Evolutionary conservation across 1,140 invertebrate genomes (phyloP), one percentile per base, ranked within the genome.

Genomic region (Oncopodura yosiiana): DNA sequence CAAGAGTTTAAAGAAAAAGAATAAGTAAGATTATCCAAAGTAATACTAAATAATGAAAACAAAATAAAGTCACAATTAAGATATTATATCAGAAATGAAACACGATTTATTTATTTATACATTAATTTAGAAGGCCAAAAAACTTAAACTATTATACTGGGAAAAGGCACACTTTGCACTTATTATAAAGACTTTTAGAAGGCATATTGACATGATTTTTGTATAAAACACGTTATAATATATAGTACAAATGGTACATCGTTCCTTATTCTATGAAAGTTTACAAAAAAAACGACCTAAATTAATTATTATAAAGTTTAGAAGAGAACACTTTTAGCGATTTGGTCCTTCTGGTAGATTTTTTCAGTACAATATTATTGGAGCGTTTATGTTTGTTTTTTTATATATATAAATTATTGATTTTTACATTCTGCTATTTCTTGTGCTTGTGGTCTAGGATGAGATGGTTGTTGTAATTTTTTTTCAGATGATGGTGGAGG

Each of bases 341-440:
- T 34, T 34, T n/a, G 14, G 8, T 9, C 30, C 8, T 34, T 34
- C 8, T n/a, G 14, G 6, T 34, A 9, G 30, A 34, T 9, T 9
- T n/a, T 34, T n/a, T 34, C n/a, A n/a, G 38, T 19, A 24, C 4
- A 45, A 9, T 45, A 45, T 12, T 12, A 24, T 11, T 8, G n/a
- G 19, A 48, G 12, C 11, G 18, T 48, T 30, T 38, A 24, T 9
- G 14, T 9, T n/a, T 34, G 30, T 9, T n/a, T 8, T 6, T 41
- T 12, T 41, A 41, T 8, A 41, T 41, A 41, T n/a, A 41, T 8
- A 9, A 41, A 19, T 44, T 30, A 54, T 26, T 55, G 53, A 19
- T 37, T 16, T 48, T 55, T 55, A 44, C 53, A 55, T 27, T 55
- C 53, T 14, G n/a, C 14, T 37, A 48, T 49, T 41, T 55, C 53